Evolutionary conservation across 2,797 vertebrate genomes (phyloP).

Genomic region (Sandelia bainsii): DNA sequence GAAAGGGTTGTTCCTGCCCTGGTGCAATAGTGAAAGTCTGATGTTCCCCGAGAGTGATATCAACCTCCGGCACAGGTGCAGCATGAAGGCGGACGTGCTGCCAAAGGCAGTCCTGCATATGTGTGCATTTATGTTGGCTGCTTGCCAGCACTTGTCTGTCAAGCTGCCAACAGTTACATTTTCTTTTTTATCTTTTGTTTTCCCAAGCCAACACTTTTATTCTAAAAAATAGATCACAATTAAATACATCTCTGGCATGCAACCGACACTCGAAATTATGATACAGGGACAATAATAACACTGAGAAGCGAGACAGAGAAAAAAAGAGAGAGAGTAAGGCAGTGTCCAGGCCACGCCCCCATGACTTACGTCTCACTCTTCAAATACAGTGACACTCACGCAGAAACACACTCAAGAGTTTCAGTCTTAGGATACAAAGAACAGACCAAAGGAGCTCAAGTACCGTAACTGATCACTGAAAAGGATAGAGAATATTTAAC

Average conservation of each 20-base stretch:
- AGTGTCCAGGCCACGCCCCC: constrained; percentile 45
- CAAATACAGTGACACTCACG: constrained; percentile 26
- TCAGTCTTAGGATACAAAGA: constrained; percentile 29
- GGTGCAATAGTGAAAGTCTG: constrained; percentile 68
- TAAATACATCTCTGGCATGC: too few species aligned
- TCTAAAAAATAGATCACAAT: background rate
- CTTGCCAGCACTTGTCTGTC: constrained; percentile 31
- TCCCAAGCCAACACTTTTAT: background rate
- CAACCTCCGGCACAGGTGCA: constrained; percentile 38
- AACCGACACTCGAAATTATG: background rate
- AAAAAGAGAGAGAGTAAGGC: constrained; percentile 24
- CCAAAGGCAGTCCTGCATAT: constrained; percentile 21
- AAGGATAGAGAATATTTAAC: constrained; percentile 46
- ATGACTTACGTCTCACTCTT: background rate
- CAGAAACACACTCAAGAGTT: constrained; percentile 25
- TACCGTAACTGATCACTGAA: constrained; percentile 19
- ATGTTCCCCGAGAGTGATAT: constrained; percentile 10
- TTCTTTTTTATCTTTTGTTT: constrained; percentile 21
- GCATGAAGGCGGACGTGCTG: constrained; percentile 24
- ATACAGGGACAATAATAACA: background rate
- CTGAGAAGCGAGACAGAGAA: constrained; percentile 25
- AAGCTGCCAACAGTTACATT: background rate
- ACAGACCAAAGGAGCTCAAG: constrained; percentile 16
- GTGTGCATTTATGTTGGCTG: constrained; percentile 24
- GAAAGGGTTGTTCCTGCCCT: constrained; percentile 37